phyloP scores from a whole-genome alignment of 2,888 invertebrate species.

The Miltochrista miniata region DNA sequence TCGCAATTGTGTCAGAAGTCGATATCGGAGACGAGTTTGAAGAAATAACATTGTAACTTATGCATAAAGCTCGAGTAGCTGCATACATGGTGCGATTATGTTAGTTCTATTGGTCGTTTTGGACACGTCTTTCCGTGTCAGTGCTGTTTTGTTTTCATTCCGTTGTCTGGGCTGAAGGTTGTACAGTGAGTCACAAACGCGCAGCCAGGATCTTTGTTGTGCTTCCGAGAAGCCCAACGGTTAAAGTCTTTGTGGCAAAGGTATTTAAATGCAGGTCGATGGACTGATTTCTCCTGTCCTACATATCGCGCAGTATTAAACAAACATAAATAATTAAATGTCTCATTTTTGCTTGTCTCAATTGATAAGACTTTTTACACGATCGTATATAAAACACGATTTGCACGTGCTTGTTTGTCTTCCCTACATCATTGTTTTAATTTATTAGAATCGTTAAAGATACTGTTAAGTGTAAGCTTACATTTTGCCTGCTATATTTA shows the following conservation, averaged over 20 bases:
- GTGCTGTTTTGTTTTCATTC: constrained; percentile 33
- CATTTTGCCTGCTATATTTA: no score
- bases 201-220: constrained; percentile 79
- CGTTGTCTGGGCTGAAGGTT: constrained; percentile 65
- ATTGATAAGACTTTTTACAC: constrained; percentile 39
- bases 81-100: neutral
- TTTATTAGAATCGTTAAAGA: neutral
- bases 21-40: constrained; percentile 34
- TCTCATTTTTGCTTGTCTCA: constrained; percentile 37
- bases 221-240: constrained; percentile 75
- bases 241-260: constrained; percentile 74
- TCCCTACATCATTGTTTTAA: neutral
- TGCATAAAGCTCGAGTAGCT: no score
- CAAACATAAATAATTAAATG: constrained; percentile 51
- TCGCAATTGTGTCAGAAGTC: constrained; percentile 25
- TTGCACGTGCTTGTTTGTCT: constrained; percentile 12
- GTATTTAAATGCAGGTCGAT: constrained; percentile 73
- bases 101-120: constrained; percentile 16
- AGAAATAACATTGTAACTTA: neutral
- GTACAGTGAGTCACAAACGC: constrained; percentile 70
- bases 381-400: constrained; percentile 26
- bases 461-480: no score
- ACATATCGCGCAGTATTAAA: constrained; percentile 49
- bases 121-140: constrained; percentile 7
- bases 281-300: constrained; percentile 72